Percentiles rank a stretch among this genome's conserved stretches.
Evolutionary conservation across 2,113 vertebrate genomes (phyloP).

Genomic region (Nibea albiflora): DNA sequence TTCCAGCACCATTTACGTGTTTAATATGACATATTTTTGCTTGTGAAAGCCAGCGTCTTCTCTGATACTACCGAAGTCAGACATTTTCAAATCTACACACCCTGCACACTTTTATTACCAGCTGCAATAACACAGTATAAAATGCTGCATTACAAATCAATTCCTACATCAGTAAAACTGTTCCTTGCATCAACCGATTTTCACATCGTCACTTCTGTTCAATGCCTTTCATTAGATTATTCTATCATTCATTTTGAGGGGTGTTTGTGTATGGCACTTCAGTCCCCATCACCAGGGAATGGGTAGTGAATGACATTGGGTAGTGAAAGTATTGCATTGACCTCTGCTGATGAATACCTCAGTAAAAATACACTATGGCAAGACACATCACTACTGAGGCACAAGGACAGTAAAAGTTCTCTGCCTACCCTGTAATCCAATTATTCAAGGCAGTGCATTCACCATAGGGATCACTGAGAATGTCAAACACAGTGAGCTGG

Average conservation of each 20-base stretch:
- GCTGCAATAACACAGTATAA: neutral
- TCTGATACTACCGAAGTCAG: neutral
- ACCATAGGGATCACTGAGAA: conserved; percentile 36
- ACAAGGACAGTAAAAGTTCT: conserved; percentile 27
- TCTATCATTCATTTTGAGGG: neutral
- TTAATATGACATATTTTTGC: neutral
- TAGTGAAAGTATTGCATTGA: neutral
- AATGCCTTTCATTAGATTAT: no score
- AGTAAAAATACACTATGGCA: conserved; percentile 30
- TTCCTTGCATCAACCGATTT: neutral
- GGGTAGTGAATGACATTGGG: conserved; percentile 5
- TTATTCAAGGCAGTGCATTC: conserved; percentile 40
- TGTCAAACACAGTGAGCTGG: conserved; percentile 34
- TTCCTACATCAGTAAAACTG: neutral
- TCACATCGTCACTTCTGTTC: no score
- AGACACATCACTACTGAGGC: neutral
- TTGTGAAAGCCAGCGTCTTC: neutral
- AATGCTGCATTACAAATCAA: neutral
- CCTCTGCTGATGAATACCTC: conserved; percentile 15
- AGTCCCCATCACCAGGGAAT: neutral
- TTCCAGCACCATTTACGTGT: neutral
- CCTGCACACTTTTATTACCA: neutral
- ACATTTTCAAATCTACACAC: neutral
- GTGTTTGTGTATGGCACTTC: neutral
- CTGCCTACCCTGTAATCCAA: conserved; percentile 26